phyloP scores from a whole-genome alignment of 2,113 vertebrate genomes.

The Chiloscyllium plagiosum region DNA sequence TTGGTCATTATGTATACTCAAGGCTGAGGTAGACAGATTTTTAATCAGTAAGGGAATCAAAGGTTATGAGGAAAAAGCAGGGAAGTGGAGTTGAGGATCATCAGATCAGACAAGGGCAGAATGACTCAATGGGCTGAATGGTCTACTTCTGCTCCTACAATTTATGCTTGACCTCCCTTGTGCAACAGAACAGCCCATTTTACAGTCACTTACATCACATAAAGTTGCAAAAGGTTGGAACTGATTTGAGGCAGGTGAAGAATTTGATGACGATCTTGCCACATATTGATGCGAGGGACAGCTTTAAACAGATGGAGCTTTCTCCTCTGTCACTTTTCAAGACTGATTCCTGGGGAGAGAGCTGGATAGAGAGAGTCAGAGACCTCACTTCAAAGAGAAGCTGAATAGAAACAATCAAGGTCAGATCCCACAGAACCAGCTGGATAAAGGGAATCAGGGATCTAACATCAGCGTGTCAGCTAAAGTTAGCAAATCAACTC shows the following conservation, averaged over 20 bases:
- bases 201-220: neutral
- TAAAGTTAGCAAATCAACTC: neutral
- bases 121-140: too few relatives aligned
- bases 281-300: neutral
- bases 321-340: neutral
- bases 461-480: neutral
- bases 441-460: neutral
- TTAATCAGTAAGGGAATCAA: too few relatives aligned
- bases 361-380: neutral
- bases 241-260: neutral
- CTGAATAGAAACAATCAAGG: neutral
- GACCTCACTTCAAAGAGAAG: neutral
- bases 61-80: too few relatives aligned
- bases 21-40: too few relatives aligned
- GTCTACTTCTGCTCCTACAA: too few relatives aligned
- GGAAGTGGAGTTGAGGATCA: too few relatives aligned
- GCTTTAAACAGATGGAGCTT: neutral
- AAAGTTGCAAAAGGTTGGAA: neutral
- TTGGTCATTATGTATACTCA: too few relatives aligned
- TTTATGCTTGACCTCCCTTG: neutral
- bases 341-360: neutral
- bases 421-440: neutral
- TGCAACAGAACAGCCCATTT: neutral
- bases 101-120: too few relatives aligned
- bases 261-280: neutral